These are phyloP conservation scores for Orycteropus afer DNA, from an alignment of 2,113 vertebrate genomes.

Conservation along the genomic window DNA sequence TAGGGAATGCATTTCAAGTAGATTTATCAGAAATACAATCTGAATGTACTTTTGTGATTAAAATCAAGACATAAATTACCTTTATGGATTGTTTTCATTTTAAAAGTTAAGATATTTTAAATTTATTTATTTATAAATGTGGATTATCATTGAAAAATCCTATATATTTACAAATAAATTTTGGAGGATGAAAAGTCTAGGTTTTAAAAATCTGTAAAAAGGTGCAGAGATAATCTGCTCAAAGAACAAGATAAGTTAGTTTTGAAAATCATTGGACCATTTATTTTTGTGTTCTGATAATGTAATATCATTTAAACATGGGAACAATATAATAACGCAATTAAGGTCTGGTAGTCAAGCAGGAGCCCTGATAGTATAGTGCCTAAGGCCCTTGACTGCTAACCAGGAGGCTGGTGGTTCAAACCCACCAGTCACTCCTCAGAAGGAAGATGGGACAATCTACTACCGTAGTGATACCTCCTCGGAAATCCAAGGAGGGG, in stretches of 20 bases:
- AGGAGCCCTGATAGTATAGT: too few species aligned
- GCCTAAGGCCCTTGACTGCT: too few species aligned
- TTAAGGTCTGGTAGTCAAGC: neutral
- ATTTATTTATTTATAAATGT: neutral
- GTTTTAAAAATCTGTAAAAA: neutral
- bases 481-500: too few species aligned
- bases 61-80: neutral
- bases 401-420: too few species aligned
- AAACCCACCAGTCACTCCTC: too few species aligned
- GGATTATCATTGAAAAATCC: neutral
- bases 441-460: too few species aligned
- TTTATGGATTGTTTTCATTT: constrained; percentile 15
- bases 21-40: neutral
- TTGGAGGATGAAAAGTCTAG: neutral
- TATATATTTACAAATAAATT: neutral
- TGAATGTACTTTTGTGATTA: neutral
- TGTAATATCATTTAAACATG: constrained; percentile 39
- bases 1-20: neutral
- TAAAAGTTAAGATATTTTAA: neutral
- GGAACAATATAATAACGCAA: neutral
- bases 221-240: neutral
- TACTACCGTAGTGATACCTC: too few species aligned
- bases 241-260: neutral
- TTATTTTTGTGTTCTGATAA: neutral
- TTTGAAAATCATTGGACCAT: neutral